Conservation (phyloP, 2,113 vertebrate species). For the Spea multiplicata region DNA sequence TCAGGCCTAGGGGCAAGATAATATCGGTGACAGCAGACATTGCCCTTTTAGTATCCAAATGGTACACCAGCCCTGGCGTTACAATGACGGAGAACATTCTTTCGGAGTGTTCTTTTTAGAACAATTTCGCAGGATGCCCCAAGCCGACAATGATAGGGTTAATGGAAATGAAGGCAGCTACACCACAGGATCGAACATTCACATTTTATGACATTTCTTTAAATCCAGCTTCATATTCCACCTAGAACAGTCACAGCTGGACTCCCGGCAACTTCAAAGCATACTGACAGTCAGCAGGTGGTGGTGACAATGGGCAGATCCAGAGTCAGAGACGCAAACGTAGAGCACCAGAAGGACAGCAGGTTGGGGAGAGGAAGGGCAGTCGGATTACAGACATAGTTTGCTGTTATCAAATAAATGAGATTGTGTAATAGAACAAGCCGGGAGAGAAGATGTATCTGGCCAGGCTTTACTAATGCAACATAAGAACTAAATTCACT, state of each 20-base stretch:
- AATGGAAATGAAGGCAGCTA: background rate
- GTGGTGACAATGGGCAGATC: background rate
- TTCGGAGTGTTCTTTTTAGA: background rate
- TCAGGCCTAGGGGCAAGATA: no score
- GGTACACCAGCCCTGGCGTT: no score
- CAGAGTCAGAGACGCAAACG: background rate
- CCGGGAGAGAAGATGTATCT: slow-evolving; percentile 8
- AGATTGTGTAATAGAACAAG: slow-evolving; percentile 19
- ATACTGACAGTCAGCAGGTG: slow-evolving; percentile 7
- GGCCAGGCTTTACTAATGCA: background rate
- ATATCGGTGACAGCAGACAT: no score
- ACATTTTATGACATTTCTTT: slow-evolving; percentile 30
- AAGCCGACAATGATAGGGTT: background rate
- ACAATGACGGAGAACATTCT: no score
- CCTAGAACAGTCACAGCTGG: background rate
- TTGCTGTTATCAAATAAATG: slow-evolving; percentile 20
- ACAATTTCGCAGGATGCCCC: background rate
- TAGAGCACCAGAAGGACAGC: background rate
- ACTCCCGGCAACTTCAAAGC: slow-evolving; percentile 17
- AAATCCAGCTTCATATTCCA: slow-evolving; percentile 7
- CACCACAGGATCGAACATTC: slow-evolving; percentile 1
- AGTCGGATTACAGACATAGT: background rate
- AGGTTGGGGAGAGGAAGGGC: background rate
- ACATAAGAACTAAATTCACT: no score
- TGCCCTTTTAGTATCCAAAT: no score